Percentiles rank a stretch among this genome's conserved stretches.
Evolutionary conservation across 2,888 invertebrate genomes (phyloP).

Genomic region (Tetranychus truncatus): DNA sequence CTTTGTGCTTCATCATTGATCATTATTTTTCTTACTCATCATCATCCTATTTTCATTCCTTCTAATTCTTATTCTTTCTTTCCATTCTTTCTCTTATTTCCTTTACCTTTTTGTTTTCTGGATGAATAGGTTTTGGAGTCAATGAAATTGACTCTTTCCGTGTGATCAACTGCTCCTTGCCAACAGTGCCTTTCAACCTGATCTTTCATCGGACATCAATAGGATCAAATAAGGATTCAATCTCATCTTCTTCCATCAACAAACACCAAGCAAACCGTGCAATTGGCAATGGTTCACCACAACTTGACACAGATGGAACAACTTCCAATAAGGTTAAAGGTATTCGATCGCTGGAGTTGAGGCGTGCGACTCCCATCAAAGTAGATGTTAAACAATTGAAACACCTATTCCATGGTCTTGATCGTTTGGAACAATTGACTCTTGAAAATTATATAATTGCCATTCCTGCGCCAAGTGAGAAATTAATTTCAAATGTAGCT

Average conservation of each 20-base stretch:
- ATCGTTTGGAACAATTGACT: background rate
- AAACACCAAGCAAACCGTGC: background rate
- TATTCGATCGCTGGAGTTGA: background rate
- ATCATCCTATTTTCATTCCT: conserved; percentile 4
- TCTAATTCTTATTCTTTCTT: background rate
- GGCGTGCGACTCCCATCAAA: background rate
- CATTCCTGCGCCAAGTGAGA: background rate
- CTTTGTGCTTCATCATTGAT: background rate
- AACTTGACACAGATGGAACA: background rate
- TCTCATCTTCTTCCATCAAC: background rate
- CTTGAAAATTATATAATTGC: conserved; percentile 1
- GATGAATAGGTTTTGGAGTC: conserved; percentile 21
- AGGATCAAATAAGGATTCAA: background rate
- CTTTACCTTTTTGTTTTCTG: background rate
- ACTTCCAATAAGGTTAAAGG: background rate
- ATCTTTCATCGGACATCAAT: conserved; percentile 20
- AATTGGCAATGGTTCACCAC: conserved; percentile 7
- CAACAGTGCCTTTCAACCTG: conserved; percentile 20
- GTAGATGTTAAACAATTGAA: background rate
- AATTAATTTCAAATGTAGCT: background rate
- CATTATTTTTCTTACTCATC: background rate
- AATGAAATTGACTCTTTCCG: conserved; percentile 20
- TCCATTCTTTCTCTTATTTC: conserved; percentile 6
- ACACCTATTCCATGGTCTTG: conserved; percentile 3
- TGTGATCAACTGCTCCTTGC: conserved; percentile 20